Percentiles rank a stretch among this genome's conserved stretches.
Conservation (phyloP, 2,113 vertebrate species). For the Elephantulus edwardii region DNA sequence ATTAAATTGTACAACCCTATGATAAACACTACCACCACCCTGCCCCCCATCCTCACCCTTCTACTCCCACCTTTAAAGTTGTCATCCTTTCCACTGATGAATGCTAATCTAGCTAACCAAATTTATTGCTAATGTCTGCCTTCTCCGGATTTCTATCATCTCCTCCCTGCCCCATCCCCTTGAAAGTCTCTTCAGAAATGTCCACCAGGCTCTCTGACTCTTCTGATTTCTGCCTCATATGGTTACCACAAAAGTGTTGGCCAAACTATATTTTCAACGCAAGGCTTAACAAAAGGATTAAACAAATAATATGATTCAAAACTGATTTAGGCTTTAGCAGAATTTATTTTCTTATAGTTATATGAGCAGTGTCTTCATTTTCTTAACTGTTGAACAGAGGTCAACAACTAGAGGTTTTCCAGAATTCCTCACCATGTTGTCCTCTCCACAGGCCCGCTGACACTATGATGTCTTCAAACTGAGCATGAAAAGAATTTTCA, state of each 20-base stretch:
- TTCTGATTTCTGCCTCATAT: too few species aligned
- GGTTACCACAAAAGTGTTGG: neutral
- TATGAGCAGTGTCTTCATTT: neutral
- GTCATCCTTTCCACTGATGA: too few species aligned
- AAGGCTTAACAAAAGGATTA: neutral
- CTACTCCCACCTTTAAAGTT: too few species aligned
- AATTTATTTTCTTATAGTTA: neutral
- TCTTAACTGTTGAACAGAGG: neutral
- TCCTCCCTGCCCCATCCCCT: too few species aligned
- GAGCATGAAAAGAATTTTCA: neutral
- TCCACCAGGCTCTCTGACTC: too few species aligned
- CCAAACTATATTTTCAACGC: neutral
- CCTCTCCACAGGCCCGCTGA: neutral
- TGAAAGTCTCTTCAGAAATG: too few species aligned
- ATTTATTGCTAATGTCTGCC: too few species aligned
- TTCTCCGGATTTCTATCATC: too few species aligned
- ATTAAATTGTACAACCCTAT: too few species aligned
- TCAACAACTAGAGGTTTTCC: neutral
- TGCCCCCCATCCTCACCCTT: too few species aligned
- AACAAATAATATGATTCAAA: neutral
- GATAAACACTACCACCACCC: too few species aligned
- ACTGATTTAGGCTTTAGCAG: neutral
- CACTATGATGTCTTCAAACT: neutral
- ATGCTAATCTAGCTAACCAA: too few species aligned
- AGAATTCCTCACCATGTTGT: neutral